Base-by-base conservation (phyloP, 2,113 vertebrate genomes). In the Suncus etruscus region DNA sequence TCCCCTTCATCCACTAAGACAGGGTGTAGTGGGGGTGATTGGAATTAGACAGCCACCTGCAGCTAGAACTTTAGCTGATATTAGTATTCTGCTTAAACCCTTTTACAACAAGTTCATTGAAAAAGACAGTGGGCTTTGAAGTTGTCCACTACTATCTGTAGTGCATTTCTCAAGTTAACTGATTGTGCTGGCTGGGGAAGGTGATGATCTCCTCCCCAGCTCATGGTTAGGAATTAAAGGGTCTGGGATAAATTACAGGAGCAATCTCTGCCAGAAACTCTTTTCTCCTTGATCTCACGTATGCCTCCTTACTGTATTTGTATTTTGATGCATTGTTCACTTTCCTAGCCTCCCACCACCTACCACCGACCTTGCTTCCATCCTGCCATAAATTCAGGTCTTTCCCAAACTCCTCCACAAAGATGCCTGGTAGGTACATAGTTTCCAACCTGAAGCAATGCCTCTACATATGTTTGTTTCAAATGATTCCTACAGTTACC, bases 21-120 rank as follows among this genome's bases (percentile, higher is more conserved):
- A 86, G 91, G 93, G 92, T 58, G 54, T 58, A 58, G 95, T 69
- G 86, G 70, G 22, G 22, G 12, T 97, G 95, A 97, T 96, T 97
- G 94, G 97, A 97, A 97, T 97, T 97, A 97, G 97, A 97, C 96
- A 96, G 95, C 96, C 95, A 97, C 96, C 98, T 97, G 97, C 96
- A 96, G 97, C 92, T 97, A 95, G 74, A 83, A 96, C 95, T 96
- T 97, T 96, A 96, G 96, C 92, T 96, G 96, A 86, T 94, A 90
- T 96, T 95, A 96, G 88, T 61, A 61, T 92, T 94, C 94, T 80
- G 73, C 70, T 92, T 96, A 97, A 96, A 95, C 90, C 95, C 92
- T 97, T 94, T 95, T 96, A 94, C 94, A 96, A 96, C 86, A 83
- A 69, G 92, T 91, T 96, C 96, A 94, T 90, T 93, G 92, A 89